phyloP scores from a whole-genome alignment of 2,797 vertebrate species.

The Carapus acus region DNA sequence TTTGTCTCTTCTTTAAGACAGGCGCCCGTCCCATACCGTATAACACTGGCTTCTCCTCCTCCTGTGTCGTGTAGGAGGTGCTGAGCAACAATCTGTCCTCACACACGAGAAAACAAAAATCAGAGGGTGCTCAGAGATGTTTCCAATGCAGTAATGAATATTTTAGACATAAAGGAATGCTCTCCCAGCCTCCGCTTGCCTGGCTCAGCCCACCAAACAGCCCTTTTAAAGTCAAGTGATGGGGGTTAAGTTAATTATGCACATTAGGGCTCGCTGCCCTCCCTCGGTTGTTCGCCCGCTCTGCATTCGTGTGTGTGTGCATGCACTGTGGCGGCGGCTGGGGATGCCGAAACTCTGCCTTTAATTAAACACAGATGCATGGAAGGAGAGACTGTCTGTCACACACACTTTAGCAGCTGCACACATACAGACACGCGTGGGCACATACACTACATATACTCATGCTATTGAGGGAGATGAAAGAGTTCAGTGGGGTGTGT shows the following conservation, averaged over 20 bases:
- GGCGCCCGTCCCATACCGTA: conserved; percentile 36
- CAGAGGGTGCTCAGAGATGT: conserved; percentile 59
- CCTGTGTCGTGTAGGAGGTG: conserved; percentile 52
- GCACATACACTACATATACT: conserved; percentile 23
- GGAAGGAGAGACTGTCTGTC: conserved; percentile 82
- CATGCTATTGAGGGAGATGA: conserved; percentile 52
- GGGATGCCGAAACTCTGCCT: conserved; percentile 80
- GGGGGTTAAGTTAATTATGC: conserved; percentile 93
- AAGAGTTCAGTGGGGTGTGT: conserved; percentile 34
- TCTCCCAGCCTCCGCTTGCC: conserved; percentile 74
- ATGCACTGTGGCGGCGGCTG: conserved; percentile 66
- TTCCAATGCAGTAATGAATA: conserved; percentile 68
- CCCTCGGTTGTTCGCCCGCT: conserved; percentile 44
- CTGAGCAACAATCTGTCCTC: conserved; percentile 63
- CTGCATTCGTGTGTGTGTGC: conserved; percentile 36
- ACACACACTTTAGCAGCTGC: conserved; percentile 62
- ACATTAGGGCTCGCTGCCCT: conserved; percentile 67
- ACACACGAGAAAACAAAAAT: conserved; percentile 63
- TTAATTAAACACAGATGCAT: conserved; percentile 89
- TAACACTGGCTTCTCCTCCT: conserved; percentile 44
- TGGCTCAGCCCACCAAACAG: conserved; percentile 74
- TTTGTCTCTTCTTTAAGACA: conserved; percentile 32
- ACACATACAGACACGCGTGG: conserved; percentile 47
- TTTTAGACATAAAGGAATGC: conserved; percentile 69
- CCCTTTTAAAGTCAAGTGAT: conserved; percentile 84